Conservation (phyloP, 2,888 invertebrate species). For the Polydrusus tereticollis region DNA sequence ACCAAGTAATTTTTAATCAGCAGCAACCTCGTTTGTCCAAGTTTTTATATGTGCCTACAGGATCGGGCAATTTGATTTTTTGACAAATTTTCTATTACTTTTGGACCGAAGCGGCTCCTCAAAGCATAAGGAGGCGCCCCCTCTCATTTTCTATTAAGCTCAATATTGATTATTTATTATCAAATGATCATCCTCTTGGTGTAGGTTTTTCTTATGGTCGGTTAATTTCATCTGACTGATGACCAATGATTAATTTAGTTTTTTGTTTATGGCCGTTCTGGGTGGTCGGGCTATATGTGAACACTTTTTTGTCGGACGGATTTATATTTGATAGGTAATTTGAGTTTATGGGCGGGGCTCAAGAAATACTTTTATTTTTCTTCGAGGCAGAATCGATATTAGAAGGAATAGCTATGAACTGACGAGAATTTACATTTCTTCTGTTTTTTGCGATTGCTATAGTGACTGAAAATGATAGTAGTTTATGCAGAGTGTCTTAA, state of each 20-base stretch:
- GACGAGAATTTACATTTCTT: too few species aligned
- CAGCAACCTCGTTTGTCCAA: background rate
- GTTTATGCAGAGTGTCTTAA: too few species aligned
- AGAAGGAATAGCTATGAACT: too few species aligned
- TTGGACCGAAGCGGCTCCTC: conserved; percentile 32
- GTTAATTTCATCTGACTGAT: conserved; percentile 30
- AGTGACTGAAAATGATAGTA: too few species aligned
- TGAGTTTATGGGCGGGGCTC: background rate
- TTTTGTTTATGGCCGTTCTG: conserved; percentile 26
- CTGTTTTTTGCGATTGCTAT: too few species aligned
- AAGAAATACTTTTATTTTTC: too few species aligned
- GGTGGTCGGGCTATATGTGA: conserved; percentile 39
- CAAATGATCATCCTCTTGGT: conserved; percentile 28
- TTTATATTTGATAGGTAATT: background rate
- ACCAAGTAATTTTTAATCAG: background rate
- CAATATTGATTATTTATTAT: conserved; percentile 34
- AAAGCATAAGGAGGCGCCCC: conserved; percentile 40
- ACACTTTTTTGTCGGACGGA: conserved; percentile 11
- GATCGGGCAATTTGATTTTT: conserved; percentile 41
- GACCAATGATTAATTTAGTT: conserved; percentile 44
- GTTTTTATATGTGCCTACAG: conserved; percentile 11
- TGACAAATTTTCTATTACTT: conserved; percentile 46
- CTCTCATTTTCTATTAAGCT: conserved; percentile 33
- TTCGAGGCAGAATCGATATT: too few species aligned
- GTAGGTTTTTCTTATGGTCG: conserved; percentile 34